Evolutionary conservation across 2,113 vertebrate genomes (phyloP).

Genomic region (Alexandromys fortis): DNA sequence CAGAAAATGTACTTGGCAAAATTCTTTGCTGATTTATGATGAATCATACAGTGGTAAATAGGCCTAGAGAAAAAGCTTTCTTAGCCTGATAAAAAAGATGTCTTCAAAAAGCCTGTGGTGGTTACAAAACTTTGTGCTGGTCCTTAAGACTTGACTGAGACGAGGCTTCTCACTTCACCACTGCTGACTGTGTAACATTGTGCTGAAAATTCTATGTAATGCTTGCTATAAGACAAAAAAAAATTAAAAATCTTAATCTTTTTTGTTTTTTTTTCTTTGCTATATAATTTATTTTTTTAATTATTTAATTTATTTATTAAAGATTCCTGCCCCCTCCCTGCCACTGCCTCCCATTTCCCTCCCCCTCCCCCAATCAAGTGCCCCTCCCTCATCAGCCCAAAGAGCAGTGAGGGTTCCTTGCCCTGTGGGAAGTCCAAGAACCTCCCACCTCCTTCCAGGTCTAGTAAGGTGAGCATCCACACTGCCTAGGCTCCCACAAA

Average conservation of each 20-base stretch:
- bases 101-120: neutral
- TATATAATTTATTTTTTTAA: too few relatives aligned
- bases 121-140: neutral
- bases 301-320: too few relatives aligned
- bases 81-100: neutral
- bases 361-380: too few relatives aligned
- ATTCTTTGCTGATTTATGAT: neutral
- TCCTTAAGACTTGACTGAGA: neutral
- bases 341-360: too few relatives aligned
- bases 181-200: neutral
- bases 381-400: too few relatives aligned
- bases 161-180: neutral
- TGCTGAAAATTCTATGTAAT: neutral
- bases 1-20: neutral
- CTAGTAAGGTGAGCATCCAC: too few relatives aligned
- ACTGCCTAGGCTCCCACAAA: too few relatives aligned
- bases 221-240: neutral
- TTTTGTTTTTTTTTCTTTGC: too few relatives aligned
- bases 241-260: neutral
- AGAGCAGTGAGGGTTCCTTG: too few relatives aligned
- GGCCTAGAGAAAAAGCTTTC: neutral
- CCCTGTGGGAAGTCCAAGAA: too few relatives aligned
- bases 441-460: too few relatives aligned
- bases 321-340: too few relatives aligned
- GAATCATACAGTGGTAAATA: neutral